These are phyloP conservation scores for Andricus curvator DNA, from an alignment of 2,888 invertebrate species.

Conservation along the genomic window DNA sequence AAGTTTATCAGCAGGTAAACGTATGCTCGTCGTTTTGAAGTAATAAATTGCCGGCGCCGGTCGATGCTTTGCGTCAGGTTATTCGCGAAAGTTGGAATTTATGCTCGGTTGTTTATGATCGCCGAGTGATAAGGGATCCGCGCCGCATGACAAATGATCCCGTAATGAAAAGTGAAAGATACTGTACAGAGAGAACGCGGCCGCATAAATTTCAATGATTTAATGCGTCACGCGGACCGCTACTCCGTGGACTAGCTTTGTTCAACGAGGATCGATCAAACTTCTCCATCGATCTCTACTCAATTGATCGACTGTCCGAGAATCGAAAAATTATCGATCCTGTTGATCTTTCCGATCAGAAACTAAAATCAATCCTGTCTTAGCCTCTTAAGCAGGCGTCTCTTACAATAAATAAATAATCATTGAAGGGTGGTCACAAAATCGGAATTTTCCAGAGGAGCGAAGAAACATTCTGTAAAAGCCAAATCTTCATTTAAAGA, in stretches of 20 bases:
- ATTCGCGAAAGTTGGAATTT: constrained; percentile 78
- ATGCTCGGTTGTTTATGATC: constrained; percentile 78
- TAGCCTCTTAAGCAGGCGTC: background rate
- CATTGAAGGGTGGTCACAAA: too few species aligned
- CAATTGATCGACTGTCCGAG: background rate
- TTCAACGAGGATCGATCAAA: constrained; percentile 68
- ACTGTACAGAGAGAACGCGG: constrained; percentile 71
- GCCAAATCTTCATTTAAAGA: too few species aligned
- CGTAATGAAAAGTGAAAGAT: constrained; percentile 79
- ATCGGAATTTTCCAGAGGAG: too few species aligned
- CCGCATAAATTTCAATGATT: constrained; percentile 79
- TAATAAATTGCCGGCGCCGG: constrained; percentile 74
- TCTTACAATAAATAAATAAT: background rate
- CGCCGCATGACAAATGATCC: constrained; percentile 78
- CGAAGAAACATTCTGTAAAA: too few species aligned
- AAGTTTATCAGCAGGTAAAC: constrained; percentile 69
- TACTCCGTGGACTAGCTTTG: constrained; percentile 44
- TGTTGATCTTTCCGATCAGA: background rate
- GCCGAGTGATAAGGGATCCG: constrained; percentile 77
- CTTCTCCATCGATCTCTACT: constrained; percentile 56
- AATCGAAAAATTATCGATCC: background rate
- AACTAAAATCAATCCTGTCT: background rate
- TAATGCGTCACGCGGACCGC: constrained; percentile 72
- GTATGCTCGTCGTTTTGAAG: constrained; percentile 71
- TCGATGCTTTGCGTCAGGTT: constrained; percentile 76